phyloP scores from a whole-genome alignment of 2,797 vertebrate genomes.

The Anomalospiza imberbis region DNA sequence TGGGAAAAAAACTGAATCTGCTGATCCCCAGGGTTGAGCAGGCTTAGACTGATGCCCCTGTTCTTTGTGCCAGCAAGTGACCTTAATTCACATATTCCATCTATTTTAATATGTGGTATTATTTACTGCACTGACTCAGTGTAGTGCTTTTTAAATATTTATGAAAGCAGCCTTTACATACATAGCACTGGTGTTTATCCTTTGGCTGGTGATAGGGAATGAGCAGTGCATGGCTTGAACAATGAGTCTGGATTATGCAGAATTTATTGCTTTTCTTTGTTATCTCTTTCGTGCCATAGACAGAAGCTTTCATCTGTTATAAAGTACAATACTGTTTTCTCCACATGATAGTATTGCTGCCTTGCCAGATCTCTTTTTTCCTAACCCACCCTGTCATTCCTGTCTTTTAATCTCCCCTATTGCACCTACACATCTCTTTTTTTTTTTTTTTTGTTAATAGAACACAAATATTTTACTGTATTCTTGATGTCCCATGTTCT shows the following conservation, averaged over 20 bases:
- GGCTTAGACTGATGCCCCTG: not conserved
- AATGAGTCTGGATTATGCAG: conserved; percentile 27
- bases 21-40: not conserved
- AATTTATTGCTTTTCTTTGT: conserved; percentile 31
- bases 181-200: not conserved
- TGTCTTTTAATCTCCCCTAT: not conserved
- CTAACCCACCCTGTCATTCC: not conserved
- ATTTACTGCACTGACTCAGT: not conserved
- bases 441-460: not conserved
- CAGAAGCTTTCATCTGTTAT: conserved; percentile 37
- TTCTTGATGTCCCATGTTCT: not conserved
- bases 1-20: not conserved
- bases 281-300: conserved; percentile 32
- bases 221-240: not conserved
- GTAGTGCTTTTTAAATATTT: not conserved
- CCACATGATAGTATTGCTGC: not conserved
- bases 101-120: conserved; percentile 19
- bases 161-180: not conserved
- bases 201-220: not conserved
- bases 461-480: conserved; percentile 33
- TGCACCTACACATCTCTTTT: not conserved
- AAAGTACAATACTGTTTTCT: not conserved
- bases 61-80: not conserved
- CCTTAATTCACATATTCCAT: conserved; percentile 7
- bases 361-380: not conserved